Percentiles rank a stretch among this genome's conserved stretches.
Evolutionary conservation across 1,140 invertebrate genomes (phyloP).

Genomic region (Cotesia glomerata): DNA sequence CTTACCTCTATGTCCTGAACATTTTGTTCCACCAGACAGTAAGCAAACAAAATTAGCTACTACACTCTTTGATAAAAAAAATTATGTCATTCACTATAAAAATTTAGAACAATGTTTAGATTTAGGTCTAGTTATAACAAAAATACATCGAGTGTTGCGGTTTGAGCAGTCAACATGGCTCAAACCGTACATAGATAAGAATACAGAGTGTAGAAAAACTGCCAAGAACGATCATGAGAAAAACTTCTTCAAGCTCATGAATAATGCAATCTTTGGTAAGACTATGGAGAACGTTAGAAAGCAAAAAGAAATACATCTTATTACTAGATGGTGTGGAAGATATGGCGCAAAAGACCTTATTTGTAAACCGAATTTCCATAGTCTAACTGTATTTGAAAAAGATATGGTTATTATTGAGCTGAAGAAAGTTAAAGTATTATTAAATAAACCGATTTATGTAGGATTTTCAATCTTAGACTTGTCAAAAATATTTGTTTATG

Average conservation of each 20-base stretch:
- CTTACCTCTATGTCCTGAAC: no score
- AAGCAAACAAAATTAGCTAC: background rate
- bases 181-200: no score
- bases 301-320: background rate
- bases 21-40: slow-evolving; percentile 23
- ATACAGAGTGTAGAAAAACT: background rate
- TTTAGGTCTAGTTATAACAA: background rate
- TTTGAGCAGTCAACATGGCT: background rate
- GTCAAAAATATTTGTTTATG: slow-evolving; percentile 5
- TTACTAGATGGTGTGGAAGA: background rate
- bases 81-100: slow-evolving; percentile 13
- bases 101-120: background rate
- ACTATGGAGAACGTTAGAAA: slow-evolving; percentile 4
- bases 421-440: background rate
- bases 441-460: slow-evolving; percentile 15
- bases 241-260: slow-evolving; percentile 2
- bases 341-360: background rate
- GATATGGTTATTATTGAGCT: slow-evolving; percentile 4
- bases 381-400: background rate
- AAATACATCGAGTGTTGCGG: background rate
- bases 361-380: slow-evolving; percentile 9
- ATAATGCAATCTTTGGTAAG: slow-evolving; percentile 19
- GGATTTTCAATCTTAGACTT: background rate
- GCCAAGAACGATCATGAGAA: background rate
- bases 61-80: background rate